Evolutionary conservation across 1,140 invertebrate genomes (phyloP).

Genomic region (Phymastichus coffea): DNA sequence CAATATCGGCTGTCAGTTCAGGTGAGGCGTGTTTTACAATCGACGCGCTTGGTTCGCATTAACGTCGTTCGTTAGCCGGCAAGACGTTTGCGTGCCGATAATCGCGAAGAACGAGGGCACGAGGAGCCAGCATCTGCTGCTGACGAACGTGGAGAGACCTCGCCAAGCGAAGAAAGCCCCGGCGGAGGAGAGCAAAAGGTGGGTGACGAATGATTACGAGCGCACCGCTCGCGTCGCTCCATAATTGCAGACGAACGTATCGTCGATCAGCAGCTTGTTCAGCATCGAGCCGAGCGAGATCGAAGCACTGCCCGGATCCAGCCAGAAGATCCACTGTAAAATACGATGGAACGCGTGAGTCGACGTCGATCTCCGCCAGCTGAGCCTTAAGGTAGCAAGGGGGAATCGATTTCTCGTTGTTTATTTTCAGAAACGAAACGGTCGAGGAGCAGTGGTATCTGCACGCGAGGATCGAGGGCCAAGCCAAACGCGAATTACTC

Average conservation of each 20-base stretch:
- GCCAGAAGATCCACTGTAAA: conserved; percentile 32
- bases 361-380: too few species aligned
- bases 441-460: conserved; percentile 42
- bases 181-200: background rate
- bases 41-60: too few species aligned
- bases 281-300: conserved; percentile 32
- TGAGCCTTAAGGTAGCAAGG: too few species aligned
- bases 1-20: conserved; percentile 46
- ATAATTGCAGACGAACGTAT: too few species aligned
- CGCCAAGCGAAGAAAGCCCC: background rate
- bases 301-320: conserved; percentile 30
- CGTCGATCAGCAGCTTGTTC: too few species aligned
- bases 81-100: conserved; percentile 40
- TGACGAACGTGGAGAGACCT: conserved; percentile 35
- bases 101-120: conserved; percentile 47
- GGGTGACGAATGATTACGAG: too few species aligned
- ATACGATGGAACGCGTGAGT: conserved; percentile 38
- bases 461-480: conserved; percentile 28
- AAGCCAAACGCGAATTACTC: conserved; percentile 37
- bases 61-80: conserved; percentile 37
- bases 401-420: background rate
- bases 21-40: conserved; percentile 33
- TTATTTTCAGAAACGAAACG: conserved; percentile 32
- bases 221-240: too few species aligned
- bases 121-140: conserved; percentile 42